phyloP scores from a whole-genome alignment of 2,888 invertebrate species.

The Himalopsyche kuldschensis region DNA sequence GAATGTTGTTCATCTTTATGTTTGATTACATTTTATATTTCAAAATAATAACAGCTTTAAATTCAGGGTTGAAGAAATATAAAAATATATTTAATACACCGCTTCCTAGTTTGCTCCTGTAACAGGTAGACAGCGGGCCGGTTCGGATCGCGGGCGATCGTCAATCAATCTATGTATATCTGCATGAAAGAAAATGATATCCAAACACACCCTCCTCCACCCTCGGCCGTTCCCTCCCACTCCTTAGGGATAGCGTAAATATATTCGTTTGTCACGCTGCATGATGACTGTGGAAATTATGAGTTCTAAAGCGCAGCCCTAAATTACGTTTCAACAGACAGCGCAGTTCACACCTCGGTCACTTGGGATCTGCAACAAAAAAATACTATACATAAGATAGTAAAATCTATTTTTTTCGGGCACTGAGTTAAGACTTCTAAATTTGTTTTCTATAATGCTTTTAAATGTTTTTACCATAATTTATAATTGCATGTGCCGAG shows the following conservation, averaged over 20 bases:
- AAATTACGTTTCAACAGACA: conserved; percentile 19
- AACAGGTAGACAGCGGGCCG: conserved; percentile 12
- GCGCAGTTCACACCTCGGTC: neutral
- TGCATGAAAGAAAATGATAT: conserved; percentile 31
- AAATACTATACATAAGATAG: no score
- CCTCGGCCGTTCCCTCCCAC: neutral
- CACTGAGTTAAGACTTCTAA: no score
- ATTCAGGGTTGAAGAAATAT: no score
- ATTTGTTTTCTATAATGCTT: no score
- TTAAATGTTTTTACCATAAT: no score
- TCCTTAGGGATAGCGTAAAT: conserved; percentile 12
- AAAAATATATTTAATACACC: neutral
- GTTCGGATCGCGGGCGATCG: conserved; percentile 4
- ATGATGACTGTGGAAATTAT: conserved; percentile 12
- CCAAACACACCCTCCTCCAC: conserved; percentile 2
- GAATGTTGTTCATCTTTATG: no score
- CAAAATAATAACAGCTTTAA: no score
- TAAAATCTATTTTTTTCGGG: no score
- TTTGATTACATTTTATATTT: no score
- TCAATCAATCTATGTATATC: conserved; percentile 33
- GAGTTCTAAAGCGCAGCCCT: conserved; percentile 14
- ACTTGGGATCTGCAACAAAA: neutral
- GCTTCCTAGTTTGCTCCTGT: neutral
- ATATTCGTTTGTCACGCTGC: conserved; percentile 30
- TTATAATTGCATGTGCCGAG: no score